Base-by-base conservation (phyloP, 2,797 vertebrate species). In the Premnoplex brunnescens region DNA sequence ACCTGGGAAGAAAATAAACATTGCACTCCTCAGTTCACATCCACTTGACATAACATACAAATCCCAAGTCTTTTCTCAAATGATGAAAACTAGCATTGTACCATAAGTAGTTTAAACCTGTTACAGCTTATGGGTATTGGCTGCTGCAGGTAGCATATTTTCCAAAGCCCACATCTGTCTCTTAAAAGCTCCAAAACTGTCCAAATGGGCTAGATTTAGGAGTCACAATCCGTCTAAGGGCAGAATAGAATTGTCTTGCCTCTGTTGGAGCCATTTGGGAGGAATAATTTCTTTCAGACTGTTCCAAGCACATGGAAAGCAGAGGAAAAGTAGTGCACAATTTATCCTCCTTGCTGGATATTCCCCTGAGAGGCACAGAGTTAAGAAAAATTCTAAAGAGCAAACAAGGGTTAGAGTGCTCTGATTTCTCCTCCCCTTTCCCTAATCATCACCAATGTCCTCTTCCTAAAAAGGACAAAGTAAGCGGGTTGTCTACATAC, bases 401-500 rank as follows among this genome's bases (percentile, higher is more conserved):
- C 36, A 80, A 79, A 55, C 37, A 62, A 82, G 5, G 3, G 1
- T 19, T 78, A 19, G 24, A 68, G 17, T 28, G 13, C 12, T 77
- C 41, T 63, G 44, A 49, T 39, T 68, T 77, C 59, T 41, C 22
- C 27, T 83, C 7, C 13, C 4, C 2, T 3, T 78, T 88, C 6
- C 19, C 21, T 32, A 78, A 28, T 26, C 21, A 43, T n/a, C 9
- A 15, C 4, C 11, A 37, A 1, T 6, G 6, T 64, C 49, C 15
- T 37, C 5, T 13, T 60, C 8, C 21, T 43, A 55, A 59, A 54
- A 86, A 62, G 62, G 34, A 62, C 0, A 44, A 10, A n/a, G 8
- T 5, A 21, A 85, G 14, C 0, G 1, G 68, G 8, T 21, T 44
- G 16, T 20, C 56, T 78, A 1, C 2, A 64, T 21, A 10, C 3